Conservation (phyloP, 1,140 invertebrate genomes). For the Melanaphis sacchari region DNA sequence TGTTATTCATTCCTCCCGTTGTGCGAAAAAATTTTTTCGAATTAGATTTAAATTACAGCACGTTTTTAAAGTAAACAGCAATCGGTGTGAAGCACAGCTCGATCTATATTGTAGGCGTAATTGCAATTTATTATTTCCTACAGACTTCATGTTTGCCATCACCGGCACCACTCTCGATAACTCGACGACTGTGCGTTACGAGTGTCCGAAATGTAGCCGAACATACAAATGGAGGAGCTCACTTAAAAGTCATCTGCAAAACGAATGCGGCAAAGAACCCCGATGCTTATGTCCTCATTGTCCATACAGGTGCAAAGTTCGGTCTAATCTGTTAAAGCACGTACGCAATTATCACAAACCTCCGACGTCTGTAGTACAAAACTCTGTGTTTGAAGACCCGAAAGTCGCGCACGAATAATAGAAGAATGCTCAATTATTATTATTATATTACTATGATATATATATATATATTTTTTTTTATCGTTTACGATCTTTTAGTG, state of each 20-base stretch:
- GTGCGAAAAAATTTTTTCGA: background rate
- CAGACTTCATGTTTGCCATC: conserved; percentile 57
- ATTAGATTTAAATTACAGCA: background rate
- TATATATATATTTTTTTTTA: conserved; percentile 24
- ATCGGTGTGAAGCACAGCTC: conserved; percentile 37
- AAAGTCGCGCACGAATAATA: conserved; percentile 19
- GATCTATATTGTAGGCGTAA: conserved; percentile 41
- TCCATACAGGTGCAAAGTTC: conserved; percentile 60
- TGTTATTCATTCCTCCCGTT: background rate
- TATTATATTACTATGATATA: conserved; percentile 7
- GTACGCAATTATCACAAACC: conserved; percentile 60
- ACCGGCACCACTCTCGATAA: conserved; percentile 41
- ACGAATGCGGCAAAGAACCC: conserved; percentile 62
- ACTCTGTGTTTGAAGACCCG: background rate
- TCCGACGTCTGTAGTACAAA: conserved; percentile 16
- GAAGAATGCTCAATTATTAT: conserved; percentile 8
- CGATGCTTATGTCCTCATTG: conserved; percentile 65
- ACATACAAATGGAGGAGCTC: conserved; percentile 71
- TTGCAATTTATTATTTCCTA: conserved; percentile 40
- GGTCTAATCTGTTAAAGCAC: conserved; percentile 60
- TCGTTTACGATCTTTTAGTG: conserved; percentile 52
- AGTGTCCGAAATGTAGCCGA: conserved; percentile 65
- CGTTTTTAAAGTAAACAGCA: background rate
- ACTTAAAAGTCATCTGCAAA: conserved; percentile 70
- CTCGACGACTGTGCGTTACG: conserved; percentile 55